Base-by-base conservation (phyloP, 1,140 invertebrate genomes). In the Pseudomyrmex gracilis region DNA sequence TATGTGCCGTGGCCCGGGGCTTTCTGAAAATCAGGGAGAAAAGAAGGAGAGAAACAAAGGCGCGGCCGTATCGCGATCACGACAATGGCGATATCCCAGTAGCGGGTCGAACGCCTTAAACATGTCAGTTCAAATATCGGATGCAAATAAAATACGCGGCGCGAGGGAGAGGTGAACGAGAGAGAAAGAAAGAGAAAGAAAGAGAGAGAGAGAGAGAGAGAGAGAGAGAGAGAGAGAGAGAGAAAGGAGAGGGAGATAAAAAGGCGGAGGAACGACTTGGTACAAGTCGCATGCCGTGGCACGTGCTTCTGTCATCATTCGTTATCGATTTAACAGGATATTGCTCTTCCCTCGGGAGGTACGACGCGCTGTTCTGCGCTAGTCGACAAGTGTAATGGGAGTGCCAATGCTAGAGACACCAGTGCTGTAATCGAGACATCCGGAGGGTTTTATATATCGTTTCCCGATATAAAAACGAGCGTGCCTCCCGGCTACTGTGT, bases 261-360 rank as follows among this genome's bases (percentile, higher is more conserved):
- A 53, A 58, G 51, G 20, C 15, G 20, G 43, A 22, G 43, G 43
- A 24, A 53, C 53, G 66, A 34, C 66, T 80, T 61, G 66, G 66
- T 24, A 58, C 66, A 67, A 55, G 55, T 77, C 60, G 22, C 85
- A 60, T 34, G 45, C 58, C 58, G 13, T 43, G 47, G 51, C 51
- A 86, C 70, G 63, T 63, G 61, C 24, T 82, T 43, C 45, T 24
- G 66, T 87, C 73, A 83, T 83, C 70, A 87, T 86, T 58, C 51
- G 53, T 70, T 87, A 87, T 87, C 66, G 85, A 87, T 87, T 87
- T 86, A 87, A 87, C 86, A 86, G 76, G 12, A 67, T 83, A 86
- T 86, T 77, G 22, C 82, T 60, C 20, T 20, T 73, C 45, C 17
- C 22, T 47, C 17, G 17, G 24, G 73, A 66, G 60, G 49, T 53